phyloP scores from a whole-genome alignment of 2,113 vertebrate species.

The Naja naja region DNA sequence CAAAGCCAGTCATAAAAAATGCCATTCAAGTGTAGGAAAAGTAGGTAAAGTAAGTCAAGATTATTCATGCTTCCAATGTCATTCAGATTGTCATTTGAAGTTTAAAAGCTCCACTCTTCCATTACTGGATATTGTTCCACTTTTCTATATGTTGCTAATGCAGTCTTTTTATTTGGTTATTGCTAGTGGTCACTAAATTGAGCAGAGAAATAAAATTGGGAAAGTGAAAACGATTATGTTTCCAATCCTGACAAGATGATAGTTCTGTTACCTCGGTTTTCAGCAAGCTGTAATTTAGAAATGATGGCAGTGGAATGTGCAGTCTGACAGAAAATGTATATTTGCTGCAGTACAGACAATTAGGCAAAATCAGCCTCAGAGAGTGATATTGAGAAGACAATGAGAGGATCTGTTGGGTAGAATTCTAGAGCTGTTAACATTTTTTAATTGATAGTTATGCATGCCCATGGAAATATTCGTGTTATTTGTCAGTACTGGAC shows the following conservation, averaged over 20 bases:
- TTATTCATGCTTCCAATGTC: constrained; percentile 58
- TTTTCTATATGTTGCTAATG: constrained; percentile 65
- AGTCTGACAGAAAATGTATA: constrained; percentile 71
- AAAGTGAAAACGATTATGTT: constrained; percentile 81
- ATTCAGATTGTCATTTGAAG: constrained; percentile 59
- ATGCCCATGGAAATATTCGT: constrained; percentile 49
- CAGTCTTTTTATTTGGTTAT: constrained; percentile 74
- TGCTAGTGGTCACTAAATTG: constrained; percentile 79
- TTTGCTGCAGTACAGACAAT: constrained; percentile 74
- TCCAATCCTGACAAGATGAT: constrained; percentile 79
- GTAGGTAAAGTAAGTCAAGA: constrained; percentile 46
- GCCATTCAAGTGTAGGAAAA: constrained; percentile 60
- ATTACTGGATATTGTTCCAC: constrained; percentile 57
- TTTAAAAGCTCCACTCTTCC: constrained; percentile 56
- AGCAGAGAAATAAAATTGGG: constrained; percentile 76
- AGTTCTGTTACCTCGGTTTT: constrained; percentile 74
- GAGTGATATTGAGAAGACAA: constrained; percentile 64
- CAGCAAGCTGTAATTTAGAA: constrained; percentile 79
- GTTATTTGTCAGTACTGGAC: constrained; percentile 27
- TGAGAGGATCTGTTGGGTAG: constrained; percentile 53
- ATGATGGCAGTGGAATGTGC: constrained; percentile 74
- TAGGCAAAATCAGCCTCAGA: constrained; percentile 69
- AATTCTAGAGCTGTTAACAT: constrained; percentile 64
- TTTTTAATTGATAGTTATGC: constrained; percentile 49
- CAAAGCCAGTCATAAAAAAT: constrained; percentile 58